Evolutionary conservation across 2,113 vertebrate genomes (phyloP).

Genomic region (Scytalopus superciliaris): DNA sequence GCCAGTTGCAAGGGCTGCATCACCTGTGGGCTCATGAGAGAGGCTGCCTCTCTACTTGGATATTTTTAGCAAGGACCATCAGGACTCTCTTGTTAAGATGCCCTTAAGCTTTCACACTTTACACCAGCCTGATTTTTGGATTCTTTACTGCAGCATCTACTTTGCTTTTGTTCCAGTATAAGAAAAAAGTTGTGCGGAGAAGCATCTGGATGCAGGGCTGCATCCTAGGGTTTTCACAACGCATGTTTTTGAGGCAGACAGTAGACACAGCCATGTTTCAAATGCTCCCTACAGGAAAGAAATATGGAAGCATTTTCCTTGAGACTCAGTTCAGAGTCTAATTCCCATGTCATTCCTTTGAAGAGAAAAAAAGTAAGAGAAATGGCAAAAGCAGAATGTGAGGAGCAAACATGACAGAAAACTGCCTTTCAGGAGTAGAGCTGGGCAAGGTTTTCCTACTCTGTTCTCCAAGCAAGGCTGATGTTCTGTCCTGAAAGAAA

Average conservation of each 20-base stretch:
- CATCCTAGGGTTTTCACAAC: background rate
- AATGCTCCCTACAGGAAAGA: background rate
- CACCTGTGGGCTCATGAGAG: fast-evolving
- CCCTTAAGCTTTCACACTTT: background rate
- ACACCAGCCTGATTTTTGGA: background rate
- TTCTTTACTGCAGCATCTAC: background rate
- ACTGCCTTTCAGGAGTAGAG: background rate
- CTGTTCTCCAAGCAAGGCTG: background rate
- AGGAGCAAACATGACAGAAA: background rate
- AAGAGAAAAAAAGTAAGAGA: background rate
- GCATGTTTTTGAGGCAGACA: background rate
- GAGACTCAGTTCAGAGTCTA: background rate
- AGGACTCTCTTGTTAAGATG: background rate
- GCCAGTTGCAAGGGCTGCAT: background rate
- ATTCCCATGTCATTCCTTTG: background rate
- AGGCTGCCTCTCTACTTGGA: background rate
- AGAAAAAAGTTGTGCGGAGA: background rate
- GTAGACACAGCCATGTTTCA: background rate
- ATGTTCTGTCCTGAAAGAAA: background rate
- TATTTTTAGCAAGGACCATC: background rate
- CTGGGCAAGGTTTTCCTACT: background rate
- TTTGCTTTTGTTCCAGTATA: background rate
- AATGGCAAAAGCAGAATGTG: background rate
- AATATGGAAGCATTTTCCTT: background rate
- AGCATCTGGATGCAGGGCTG: background rate